phyloP scores from a whole-genome alignment of 2,888 invertebrate genomes.

The Melikaiella ostensackeni region DNA sequence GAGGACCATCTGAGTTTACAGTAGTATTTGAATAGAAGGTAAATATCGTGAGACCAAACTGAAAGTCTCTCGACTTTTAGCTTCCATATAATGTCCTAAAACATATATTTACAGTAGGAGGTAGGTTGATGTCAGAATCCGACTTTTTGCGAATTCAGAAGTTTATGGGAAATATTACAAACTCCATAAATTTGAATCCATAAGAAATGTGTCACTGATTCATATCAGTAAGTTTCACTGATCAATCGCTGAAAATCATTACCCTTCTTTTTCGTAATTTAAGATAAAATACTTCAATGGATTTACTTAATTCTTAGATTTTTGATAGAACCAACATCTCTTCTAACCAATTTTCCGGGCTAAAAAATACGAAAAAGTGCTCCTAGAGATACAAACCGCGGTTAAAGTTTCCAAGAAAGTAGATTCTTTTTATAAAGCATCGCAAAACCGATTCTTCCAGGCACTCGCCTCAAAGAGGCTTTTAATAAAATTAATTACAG shows the following conservation, averaged over 20 bases:
- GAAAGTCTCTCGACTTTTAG: neutral
- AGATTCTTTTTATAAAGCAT: neutral
- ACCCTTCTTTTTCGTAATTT: too few species aligned
- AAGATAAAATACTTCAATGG: neutral
- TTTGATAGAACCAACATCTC: neutral
- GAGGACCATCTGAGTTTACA: neutral
- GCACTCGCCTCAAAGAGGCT: constrained; percentile 17
- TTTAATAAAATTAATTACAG: constrained; percentile 40
- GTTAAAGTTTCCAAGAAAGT: neutral
- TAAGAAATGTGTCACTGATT: too few species aligned
- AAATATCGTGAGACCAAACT: neutral
- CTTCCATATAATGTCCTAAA: neutral
- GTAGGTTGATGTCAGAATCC: too few species aligned
- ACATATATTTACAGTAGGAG: neutral
- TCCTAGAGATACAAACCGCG: neutral
- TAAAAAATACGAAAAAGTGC: neutral
- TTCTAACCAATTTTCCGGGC: neutral
- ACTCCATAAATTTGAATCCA: too few species aligned
- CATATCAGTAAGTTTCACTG: too few species aligned
- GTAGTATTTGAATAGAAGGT: neutral
- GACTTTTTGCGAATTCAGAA: too few species aligned
- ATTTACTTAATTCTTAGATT: neutral
- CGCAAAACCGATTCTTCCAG: neutral
- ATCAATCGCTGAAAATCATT: too few species aligned
- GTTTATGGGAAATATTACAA: too few species aligned